A percentile compares a stretch with the other conserved stretches of the same genome.
Evolutionary conservation across 2,797 vertebrate species (phyloP).

Genomic region (Limnodromus scolopaceus): DNA sequence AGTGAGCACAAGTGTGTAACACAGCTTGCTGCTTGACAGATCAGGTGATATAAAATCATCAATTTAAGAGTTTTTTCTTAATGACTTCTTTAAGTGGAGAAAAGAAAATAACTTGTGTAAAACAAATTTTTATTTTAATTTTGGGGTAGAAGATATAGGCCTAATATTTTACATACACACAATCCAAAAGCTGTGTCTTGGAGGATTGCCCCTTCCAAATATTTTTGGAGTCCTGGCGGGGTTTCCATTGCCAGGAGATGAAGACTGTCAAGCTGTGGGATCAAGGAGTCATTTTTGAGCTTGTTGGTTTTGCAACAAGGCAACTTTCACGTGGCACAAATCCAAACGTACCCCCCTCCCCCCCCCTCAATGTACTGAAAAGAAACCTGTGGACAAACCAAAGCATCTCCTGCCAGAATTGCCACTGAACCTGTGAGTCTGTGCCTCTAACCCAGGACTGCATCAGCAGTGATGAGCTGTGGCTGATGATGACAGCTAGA

Average conservation of each 20-base stretch:
- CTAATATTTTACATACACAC: background rate
- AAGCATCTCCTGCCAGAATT: background rate
- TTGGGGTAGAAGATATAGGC: background rate
- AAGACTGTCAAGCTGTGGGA: background rate
- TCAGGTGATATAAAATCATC: background rate
- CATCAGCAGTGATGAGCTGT: fast-evolving
- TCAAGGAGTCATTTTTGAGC: background rate
- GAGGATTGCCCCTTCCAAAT: background rate
- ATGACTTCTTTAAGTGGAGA: background rate
- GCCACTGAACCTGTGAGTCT: fast-evolving
- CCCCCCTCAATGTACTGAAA: fast-evolving
- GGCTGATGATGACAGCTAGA: background rate
- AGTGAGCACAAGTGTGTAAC: too few relatives aligned
- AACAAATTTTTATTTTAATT: background rate
- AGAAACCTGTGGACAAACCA: background rate
- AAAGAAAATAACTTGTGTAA: background rate
- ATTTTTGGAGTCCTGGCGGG: background rate
- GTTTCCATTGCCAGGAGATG: background rate
- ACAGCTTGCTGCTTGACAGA: background rate
- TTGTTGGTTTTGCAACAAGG: fast-evolving
- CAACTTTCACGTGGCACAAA: fast-evolving
- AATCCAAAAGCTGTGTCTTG: background rate
- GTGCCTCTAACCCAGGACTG: fast-evolving
- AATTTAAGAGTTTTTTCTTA: too few relatives aligned
- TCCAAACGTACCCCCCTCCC: fast-evolving